These are phyloP conservation scores for Muscicapa adusta DNA, from an alignment of 2,113 vertebrate genomes.

Conservation along the genomic window DNA sequence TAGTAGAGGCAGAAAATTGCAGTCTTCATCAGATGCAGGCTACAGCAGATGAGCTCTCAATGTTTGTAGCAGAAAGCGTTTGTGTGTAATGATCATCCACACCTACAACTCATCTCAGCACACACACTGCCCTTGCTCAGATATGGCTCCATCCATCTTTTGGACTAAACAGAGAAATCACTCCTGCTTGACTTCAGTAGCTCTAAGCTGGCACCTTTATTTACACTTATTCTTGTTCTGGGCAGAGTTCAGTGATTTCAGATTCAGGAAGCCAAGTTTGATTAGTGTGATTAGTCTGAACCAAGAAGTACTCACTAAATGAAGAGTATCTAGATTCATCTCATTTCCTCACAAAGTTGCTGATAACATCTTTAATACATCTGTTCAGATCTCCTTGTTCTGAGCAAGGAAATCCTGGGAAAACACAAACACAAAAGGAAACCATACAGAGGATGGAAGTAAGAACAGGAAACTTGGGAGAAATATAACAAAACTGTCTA, in stretches of 20 bases:
- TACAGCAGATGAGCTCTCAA: not conserved
- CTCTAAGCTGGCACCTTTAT: not conserved
- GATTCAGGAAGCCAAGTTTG: not conserved
- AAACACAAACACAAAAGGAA: not conserved
- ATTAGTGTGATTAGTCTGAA: not conserved
- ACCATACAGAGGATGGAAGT: not conserved
- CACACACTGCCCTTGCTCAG: not conserved
- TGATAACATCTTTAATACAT: not conserved
- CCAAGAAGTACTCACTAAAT: not conserved
- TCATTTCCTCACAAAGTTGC: not conserved
- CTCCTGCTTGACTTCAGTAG: not conserved
- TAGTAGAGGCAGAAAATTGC: not conserved
- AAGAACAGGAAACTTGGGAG: not conserved
- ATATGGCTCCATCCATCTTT: not conserved
- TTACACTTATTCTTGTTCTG: not conserved
- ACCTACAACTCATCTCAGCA: not conserved
- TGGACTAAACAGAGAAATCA: not conserved
- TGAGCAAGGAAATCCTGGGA: not conserved
- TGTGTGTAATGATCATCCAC: not conserved
- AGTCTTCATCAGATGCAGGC: not conserved
- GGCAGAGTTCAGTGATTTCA: not conserved
- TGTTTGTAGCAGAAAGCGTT: not conserved
- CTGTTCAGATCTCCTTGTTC: not conserved
- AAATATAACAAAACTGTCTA: not conserved
- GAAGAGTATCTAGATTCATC: not conserved